A percentile compares a stretch with the other conserved stretches of the same genome.
Evolutionary conservation across 2,797 vertebrate species (phyloP).

Genomic region (Pogonophryne albipinna): DNA sequence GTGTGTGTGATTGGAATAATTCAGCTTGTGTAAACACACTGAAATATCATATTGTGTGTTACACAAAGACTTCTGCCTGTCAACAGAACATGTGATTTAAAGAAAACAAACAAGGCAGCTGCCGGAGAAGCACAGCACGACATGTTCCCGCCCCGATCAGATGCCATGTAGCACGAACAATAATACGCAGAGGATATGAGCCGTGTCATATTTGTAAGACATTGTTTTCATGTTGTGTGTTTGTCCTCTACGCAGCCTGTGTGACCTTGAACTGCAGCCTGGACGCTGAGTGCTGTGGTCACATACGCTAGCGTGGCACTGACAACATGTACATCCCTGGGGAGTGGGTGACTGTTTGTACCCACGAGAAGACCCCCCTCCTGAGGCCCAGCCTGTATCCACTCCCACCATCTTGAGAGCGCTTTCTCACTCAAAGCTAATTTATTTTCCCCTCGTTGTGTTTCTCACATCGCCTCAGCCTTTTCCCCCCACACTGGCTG

Average conservation of each 20-base stretch:
- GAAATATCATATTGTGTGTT: constrained; percentile 24
- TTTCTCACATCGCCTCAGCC: constrained; percentile 36
- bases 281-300: background rate
- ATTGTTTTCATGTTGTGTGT: constrained; percentile 12
- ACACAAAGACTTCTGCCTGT: constrained; percentile 30
- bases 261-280: constrained; percentile 40
- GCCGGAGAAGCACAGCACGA: constrained; percentile 21
- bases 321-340: constrained; percentile 30
- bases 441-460: constrained; percentile 34
- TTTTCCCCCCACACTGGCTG: constrained; percentile 5
- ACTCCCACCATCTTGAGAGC: constrained; percentile 15
- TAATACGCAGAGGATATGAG: constrained; percentile 37
- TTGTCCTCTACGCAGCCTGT: constrained; percentile 23
- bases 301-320: constrained; percentile 12
- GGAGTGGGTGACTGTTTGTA: constrained; percentile 32
- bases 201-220: constrained; percentile 4
- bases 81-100: constrained; percentile 30
- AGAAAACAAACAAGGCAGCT: constrained; percentile 21
- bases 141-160: constrained; percentile 24
- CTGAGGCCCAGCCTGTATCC: constrained; percentile 23
- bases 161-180: constrained; percentile 38
- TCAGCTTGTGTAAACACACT: too few species aligned
- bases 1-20: too few species aligned
- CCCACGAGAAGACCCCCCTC: background rate
- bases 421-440: constrained; percentile 22